Base-by-base conservation (phyloP, 1,140 invertebrate species). In the Lycorma delicatula region DNA sequence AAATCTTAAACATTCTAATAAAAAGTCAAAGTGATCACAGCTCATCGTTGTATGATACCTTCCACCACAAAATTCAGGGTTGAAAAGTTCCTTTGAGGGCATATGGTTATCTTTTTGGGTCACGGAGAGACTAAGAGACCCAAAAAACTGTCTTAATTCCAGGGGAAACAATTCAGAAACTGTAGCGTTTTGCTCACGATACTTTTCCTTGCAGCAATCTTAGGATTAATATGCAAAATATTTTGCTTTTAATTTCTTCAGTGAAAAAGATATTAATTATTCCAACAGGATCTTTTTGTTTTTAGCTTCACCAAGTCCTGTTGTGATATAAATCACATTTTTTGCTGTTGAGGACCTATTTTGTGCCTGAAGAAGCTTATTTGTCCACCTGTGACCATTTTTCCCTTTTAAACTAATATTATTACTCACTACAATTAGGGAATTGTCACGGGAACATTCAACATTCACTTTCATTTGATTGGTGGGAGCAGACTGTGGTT, bases 1-100 rank as follows among this genome's bases (percentile, higher is more conserved):
- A 58, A 72, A 69, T 31, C 68, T 57, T 9, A 73, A 54, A 57
- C 63, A 68, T 22, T 60, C 29, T 27, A 67, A 23, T 13, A 73
- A 52, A 59, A 70, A 71, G 36, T 63, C 34, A 61, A 72, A 73
- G 31, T 71, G 55, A 28, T 65, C 58, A 23, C 41, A 20, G 41
- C 56, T 64, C 68, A 72, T 72, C 16, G 46, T 58, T 31, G 65
- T 52, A 50, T 57, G 23, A 51, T 65, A 70, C 13, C 60, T 49
- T 9, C 34, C 48, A 28, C 64, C 63, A 13, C 60, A 60, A 31
- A 60, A 38, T 41, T 56, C 47, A 20, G 34, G 18, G 46, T 66
- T 54, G 59, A 67, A 68, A 51, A 64, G 60, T 41, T 65, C 44
- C 29, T 55, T 62, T 6, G 44, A 46, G 53, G 44, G 22, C 12